phyloP scores from a whole-genome alignment of 2,888 invertebrate genomes.

The Adelphocoris suturalis region DNA sequence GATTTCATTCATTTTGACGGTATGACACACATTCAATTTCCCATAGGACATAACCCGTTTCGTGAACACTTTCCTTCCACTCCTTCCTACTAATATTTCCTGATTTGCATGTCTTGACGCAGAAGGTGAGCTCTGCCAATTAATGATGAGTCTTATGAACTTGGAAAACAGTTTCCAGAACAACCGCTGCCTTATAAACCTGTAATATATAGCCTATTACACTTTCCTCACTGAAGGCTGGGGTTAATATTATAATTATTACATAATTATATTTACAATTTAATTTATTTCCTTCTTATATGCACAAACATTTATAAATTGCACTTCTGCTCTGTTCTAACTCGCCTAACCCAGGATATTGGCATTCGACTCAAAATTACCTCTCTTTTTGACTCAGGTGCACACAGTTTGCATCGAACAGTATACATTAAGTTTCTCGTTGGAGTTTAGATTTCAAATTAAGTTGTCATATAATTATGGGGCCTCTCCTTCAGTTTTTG shows the following conservation, averaged over 20 bases:
- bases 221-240: conserved; percentile 36
- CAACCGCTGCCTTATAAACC: conserved; percentile 38
- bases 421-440: too few relatives aligned
- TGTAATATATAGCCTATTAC: conserved; percentile 22
- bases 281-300: conserved; percentile 38
- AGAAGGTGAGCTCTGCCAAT: too few relatives aligned
- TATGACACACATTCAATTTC: not conserved
- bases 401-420: not conserved
- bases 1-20: too few relatives aligned
- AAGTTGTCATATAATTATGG: too few relatives aligned
- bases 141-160: not conserved
- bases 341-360: conserved; percentile 50
- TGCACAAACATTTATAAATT: conserved; percentile 46
- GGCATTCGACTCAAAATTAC: conserved; percentile 13
- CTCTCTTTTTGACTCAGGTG: conserved; percentile 62
- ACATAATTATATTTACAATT: conserved; percentile 4
- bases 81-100: not conserved
- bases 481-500: not conserved
- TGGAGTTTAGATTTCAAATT: too few relatives aligned
- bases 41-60: not conserved
- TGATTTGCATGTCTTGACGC: not conserved
- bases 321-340: conserved; percentile 58
- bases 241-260: conserved; percentile 1
- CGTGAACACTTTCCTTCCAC: not conserved
- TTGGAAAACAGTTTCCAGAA: not conserved